These are phyloP conservation scores for Lordiphosa collinella DNA, from an alignment of 1,140 invertebrate species.

Conservation along the genomic window DNA sequence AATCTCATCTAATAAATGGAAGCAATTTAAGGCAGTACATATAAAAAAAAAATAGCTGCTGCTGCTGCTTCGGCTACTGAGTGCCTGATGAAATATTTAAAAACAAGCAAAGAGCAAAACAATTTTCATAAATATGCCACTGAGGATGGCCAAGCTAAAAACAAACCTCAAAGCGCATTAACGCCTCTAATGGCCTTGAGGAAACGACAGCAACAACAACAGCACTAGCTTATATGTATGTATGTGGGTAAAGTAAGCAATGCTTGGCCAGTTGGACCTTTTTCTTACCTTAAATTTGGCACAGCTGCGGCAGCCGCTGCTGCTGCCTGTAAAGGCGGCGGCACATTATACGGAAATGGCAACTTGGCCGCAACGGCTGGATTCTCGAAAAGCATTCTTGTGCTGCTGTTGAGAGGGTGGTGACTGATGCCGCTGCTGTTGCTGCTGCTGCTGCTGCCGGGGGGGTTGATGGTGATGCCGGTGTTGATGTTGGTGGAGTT, in stretches of 20 bases:
- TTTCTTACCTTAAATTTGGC: slow-evolving; percentile 78
- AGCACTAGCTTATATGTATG: neutral
- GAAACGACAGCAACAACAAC: slow-evolving; percentile 11
- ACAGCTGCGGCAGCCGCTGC: slow-evolving; percentile 78
- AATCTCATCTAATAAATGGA: slow-evolving; percentile 41
- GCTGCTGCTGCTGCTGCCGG: slow-evolving; percentile 26
- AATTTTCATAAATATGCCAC: slow-evolving; percentile 68
- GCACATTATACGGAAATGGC: slow-evolving; percentile 78
- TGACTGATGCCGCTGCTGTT: slow-evolving; percentile 36
- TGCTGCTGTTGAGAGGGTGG: slow-evolving; percentile 28
- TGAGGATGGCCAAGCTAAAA: slow-evolving; percentile 25
- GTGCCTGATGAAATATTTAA: slow-evolving; percentile 63
- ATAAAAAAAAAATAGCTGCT: slow-evolving; percentile 40
- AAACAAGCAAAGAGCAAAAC: slow-evolving; percentile 47
- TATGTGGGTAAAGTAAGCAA: neutral
- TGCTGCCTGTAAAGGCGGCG: slow-evolving; percentile 77
- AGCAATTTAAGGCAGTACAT: slow-evolving; percentile 43
- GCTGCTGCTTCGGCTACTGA: slow-evolving; percentile 29
- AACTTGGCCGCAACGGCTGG: slow-evolving; percentile 78
- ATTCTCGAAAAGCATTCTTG: slow-evolving; percentile 79
- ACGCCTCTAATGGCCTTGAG: slow-evolving; percentile 52
- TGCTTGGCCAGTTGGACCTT: neutral
- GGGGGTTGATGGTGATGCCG: slow-evolving; percentile 35
- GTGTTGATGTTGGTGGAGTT: slow-evolving; percentile 37
- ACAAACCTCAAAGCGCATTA: slow-evolving; percentile 41